phyloP scores from a whole-genome alignment of 2,888 invertebrate species.

The Vesta saturnalis region DNA sequence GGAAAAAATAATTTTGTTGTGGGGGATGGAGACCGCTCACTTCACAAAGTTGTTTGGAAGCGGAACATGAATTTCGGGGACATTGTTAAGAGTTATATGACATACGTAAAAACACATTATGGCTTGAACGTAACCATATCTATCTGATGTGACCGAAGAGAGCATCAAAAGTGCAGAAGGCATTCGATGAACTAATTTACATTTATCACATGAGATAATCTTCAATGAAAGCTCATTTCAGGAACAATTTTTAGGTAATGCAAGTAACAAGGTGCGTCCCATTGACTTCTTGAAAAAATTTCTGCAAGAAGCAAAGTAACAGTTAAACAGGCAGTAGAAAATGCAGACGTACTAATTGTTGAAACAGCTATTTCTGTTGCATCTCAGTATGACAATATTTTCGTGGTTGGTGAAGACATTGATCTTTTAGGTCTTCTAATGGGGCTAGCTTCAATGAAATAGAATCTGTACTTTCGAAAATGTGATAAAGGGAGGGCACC shows the following conservation, averaged over 20 bases:
- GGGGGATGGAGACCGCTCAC: background rate
- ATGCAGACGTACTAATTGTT: conserved; percentile 40
- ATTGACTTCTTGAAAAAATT: conserved; percentile 22
- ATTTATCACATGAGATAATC: background rate
- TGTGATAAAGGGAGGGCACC: background rate
- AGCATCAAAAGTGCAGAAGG: background rate
- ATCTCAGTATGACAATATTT: conserved; percentile 26
- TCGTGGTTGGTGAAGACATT: conserved; percentile 39
- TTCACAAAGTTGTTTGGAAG: conserved; percentile 7
- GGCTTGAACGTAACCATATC: background rate
- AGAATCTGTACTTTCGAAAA: background rate
- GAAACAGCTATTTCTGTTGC: conserved; percentile 33
- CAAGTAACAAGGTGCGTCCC: no score
- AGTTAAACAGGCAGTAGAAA: conserved; percentile 35
- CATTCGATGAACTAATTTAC: background rate
- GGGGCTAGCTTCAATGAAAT: background rate
- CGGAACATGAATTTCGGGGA: background rate
- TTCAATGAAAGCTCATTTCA: background rate
- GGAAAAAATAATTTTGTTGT: background rate
- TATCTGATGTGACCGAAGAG: background rate
- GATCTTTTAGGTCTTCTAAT: conserved; percentile 36
- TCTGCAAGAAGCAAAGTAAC: conserved; percentile 30
- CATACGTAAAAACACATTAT: background rate
- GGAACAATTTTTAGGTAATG: background rate
- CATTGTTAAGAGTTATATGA: background rate